Conservation (phyloP, 1,140 invertebrate genomes). For the Spodoptera litura region DNA sequence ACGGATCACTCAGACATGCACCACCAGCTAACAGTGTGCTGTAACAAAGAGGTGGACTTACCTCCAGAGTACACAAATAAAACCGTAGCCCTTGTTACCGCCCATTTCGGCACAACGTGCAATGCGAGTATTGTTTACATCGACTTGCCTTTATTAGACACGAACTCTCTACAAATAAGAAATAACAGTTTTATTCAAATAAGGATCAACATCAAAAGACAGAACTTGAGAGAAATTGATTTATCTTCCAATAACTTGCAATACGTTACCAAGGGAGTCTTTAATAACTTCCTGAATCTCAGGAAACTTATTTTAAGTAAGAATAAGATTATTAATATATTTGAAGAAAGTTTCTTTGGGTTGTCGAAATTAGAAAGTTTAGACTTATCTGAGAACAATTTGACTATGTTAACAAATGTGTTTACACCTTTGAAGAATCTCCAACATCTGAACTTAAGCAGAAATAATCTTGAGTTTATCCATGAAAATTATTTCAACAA, state of each 20-base stretch:
- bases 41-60: slow-evolving; percentile 60
- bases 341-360: slow-evolving; percentile 82
- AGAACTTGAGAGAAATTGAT: slow-evolving; percentile 77
- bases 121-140: slow-evolving; percentile 69
- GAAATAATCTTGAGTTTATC: slow-evolving; percentile 90
- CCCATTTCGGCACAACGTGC: slow-evolving; percentile 65
- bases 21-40: slow-evolving; percentile 64
- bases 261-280: slow-evolving; percentile 73
- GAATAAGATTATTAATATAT: slow-evolving; percentile 77
- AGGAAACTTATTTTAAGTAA: slow-evolving; percentile 78
- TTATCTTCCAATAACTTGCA: slow-evolving; percentile 80
- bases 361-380: slow-evolving; percentile 85
- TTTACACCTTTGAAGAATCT: slow-evolving; percentile 87
- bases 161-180: slow-evolving; percentile 69
- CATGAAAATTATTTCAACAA: slow-evolving; percentile 86
- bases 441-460: slow-evolving; percentile 90
- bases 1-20: slow-evolving; percentile 66
- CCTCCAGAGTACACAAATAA: slow-evolving; percentile 65
- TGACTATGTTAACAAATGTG: slow-evolving; percentile 87
- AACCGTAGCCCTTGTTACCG: slow-evolving; percentile 67
- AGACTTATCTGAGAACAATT: slow-evolving; percentile 87
- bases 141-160: slow-evolving; percentile 70
- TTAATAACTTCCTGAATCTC: slow-evolving; percentile 76
- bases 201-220: slow-evolving; percentile 65
- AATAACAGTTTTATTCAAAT: slow-evolving; percentile 78